These are phyloP conservation scores for Lophura nycthemera DNA, from an alignment of 2,113 vertebrate species.

Conservation along the genomic window DNA sequence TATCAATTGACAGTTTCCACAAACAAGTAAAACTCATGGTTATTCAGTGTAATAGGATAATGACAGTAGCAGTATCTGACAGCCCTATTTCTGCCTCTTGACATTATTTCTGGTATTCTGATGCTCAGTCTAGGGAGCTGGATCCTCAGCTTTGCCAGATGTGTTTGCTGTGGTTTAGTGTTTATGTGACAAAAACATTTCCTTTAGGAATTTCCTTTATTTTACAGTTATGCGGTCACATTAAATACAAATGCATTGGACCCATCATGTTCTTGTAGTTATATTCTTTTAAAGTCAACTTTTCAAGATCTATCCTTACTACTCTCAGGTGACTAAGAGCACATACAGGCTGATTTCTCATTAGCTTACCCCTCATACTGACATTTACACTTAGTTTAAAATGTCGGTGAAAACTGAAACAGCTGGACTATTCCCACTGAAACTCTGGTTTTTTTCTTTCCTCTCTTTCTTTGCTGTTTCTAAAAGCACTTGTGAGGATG, in stretches of 20 bases:
- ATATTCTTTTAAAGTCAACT: not conserved
- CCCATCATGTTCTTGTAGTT: not conserved
- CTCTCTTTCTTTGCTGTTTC: not conserved
- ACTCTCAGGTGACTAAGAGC: not conserved
- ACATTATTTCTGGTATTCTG: not conserved
- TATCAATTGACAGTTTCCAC: not conserved
- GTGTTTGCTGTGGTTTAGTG: not conserved
- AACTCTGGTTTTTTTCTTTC: not conserved
- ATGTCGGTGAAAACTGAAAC: not conserved
- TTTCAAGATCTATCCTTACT: not conserved
- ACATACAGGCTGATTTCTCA: fast-evolving
- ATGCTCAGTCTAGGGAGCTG: fast-evolving
- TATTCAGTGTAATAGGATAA: not conserved
- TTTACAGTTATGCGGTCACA: not conserved
- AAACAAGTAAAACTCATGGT: not conserved
- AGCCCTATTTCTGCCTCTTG: not conserved
- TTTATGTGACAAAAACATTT: not conserved
- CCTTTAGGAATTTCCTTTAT: not conserved
- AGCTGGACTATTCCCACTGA: not conserved
- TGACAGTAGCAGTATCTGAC: not conserved
- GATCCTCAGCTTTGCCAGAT: not conserved
- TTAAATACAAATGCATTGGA: not conserved
- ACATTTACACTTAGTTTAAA: not conserved
- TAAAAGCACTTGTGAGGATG: not conserved
- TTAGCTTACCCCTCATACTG: not conserved